Percentiles rank a stretch among this genome's conserved stretches.
phyloP scores from a whole-genome alignment of 2,113 vertebrate genomes.

The Chroicocephalus ridibundus region DNA sequence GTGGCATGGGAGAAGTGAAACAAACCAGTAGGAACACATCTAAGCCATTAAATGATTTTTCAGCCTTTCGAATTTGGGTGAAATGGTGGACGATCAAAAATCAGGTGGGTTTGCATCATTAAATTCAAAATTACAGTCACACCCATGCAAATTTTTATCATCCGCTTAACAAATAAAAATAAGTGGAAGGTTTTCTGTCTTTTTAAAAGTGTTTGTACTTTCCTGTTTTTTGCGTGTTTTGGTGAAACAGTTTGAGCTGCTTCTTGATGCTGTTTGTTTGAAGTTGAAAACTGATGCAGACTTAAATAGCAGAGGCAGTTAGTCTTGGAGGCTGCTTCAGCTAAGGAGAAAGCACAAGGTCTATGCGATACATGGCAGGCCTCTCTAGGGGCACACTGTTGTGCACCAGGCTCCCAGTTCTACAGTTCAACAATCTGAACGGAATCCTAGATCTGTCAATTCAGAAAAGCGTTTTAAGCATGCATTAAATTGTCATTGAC shows the following conservation, averaged over 20 bases:
- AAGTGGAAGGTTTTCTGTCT: background rate
- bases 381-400: background rate
- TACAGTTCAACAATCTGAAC: background rate
- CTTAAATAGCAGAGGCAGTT: background rate
- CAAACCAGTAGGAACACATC: background rate
- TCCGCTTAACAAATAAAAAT: constrained; percentile 23
- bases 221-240: background rate
- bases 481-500: background rate
- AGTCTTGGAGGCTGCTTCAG: background rate
- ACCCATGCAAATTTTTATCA: background rate
- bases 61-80: constrained; percentile 14
- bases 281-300: background rate
- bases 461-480: background rate
- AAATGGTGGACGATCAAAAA: constrained; percentile 10
- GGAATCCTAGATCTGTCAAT: background rate
- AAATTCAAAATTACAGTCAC: background rate
- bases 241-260: background rate
- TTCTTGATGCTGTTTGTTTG: constrained; percentile 1
- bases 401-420: background rate
- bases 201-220: background rate
- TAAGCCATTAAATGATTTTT: background rate
- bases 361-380: background rate
- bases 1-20: background rate
- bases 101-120: constrained; percentile 5
- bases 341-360: background rate